Evolutionary conservation across 2,888 invertebrate species (phyloP), one percentile per base, ranked within the genome.

Genomic region (Byasa hedistus): DNA sequence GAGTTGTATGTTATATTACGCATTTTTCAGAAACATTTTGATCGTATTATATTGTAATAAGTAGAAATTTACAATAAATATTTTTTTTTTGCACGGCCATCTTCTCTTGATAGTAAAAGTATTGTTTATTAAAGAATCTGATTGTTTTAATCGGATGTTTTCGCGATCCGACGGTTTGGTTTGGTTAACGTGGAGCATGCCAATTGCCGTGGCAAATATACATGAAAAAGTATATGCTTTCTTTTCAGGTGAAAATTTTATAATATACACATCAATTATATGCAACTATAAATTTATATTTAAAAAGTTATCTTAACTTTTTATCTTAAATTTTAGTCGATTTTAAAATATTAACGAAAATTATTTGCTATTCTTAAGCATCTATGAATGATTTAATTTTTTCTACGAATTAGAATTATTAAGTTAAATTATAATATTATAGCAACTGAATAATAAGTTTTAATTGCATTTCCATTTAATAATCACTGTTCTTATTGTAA

Each of bases 81-180:
- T 44, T 48, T 48, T 22, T 52, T 54, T 54, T 54, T 54, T 15
- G 22, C 21, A 10, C 23, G 24, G 44, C 21, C 27, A 12, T 56
- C 56, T 56, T 27, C 56, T n/a, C 32, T 32, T 48, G 48, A 60
- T 65, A 65, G 54, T 57, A 57, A 57, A 36, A 39, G 56, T 63
- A 23, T 59, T 62, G 67, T 66, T 54, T 66, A 62, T 61, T 39
- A 58, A 65, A 68, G 64, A 66, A 39, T 64, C 36, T 59, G 66
- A 68, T 70, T 73, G 75, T 75, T 73, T 66, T 70, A 51, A 75
- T 82, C 87, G 89, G 89, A 89, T 89, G 89, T 89, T 89, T 87
- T 75, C 72, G 74, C 83, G 79, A 80, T 77, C 82, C 82, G 68
- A 51, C 69, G 52, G 52, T 54, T 19, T n/a, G 22, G 74, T 64